Percentiles rank a stretch among this genome's conserved stretches.
phyloP scores from a whole-genome alignment of 2,113 vertebrate genomes.

The Cyrtonyx montezumae region DNA sequence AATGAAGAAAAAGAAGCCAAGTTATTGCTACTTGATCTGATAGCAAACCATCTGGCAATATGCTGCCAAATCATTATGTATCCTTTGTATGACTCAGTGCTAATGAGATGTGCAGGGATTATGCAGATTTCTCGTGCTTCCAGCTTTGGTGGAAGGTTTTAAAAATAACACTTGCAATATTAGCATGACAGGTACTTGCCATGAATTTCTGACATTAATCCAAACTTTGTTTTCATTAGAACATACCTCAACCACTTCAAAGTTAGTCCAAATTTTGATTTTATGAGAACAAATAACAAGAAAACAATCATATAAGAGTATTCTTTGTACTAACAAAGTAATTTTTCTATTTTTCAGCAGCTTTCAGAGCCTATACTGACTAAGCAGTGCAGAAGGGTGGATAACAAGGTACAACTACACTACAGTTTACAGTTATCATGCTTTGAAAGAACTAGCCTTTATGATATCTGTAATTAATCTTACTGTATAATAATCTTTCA shows the following conservation, averaged over 20 bases:
- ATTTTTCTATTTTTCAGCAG: background rate
- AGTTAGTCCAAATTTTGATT: background rate
- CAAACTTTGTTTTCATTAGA: background rate
- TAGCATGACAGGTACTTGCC: slow-evolving; percentile 44
- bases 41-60: slow-evolving; percentile 43
- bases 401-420: background rate
- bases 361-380: background rate
- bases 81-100: slow-evolving; percentile 55
- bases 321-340: background rate
- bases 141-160: slow-evolving; percentile 32
- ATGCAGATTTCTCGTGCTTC: slow-evolving; percentile 25
- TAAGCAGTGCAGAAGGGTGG: background rate
- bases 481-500: background rate
- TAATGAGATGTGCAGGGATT: slow-evolving; percentile 27
- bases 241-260: slow-evolving; percentile 15
- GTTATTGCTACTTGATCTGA: slow-evolving; percentile 33
- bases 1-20: background rate
- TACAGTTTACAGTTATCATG: background rate
- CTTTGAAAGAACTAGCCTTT: background rate
- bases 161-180: slow-evolving; percentile 57
- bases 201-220: slow-evolving; percentile 43
- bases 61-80: slow-evolving; percentile 35
- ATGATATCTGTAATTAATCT: background rate
- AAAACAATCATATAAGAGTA: background rate
- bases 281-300: background rate